Percentiles rank a stretch among this genome's conserved stretches.
phyloP scores from a whole-genome alignment of 2,888 invertebrate species.

The Apodemia zela region DNA sequence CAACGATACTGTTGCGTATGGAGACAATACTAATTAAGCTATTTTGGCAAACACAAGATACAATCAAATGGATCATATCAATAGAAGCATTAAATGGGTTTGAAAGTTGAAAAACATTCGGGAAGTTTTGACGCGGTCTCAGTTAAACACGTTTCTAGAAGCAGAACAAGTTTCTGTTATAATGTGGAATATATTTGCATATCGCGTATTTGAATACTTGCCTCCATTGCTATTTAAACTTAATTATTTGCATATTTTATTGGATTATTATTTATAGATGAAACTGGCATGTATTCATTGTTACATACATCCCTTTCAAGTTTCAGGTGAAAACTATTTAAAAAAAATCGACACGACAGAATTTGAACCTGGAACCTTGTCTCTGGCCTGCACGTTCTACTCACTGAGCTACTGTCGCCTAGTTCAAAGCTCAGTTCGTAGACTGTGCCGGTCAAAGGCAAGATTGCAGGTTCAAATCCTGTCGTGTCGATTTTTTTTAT shows the following conservation, averaged over 20 bases:
- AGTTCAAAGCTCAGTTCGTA: no score
- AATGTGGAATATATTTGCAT: slow-evolving; percentile 64
- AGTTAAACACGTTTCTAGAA: slow-evolving; percentile 71
- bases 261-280: background rate
- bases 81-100: background rate
- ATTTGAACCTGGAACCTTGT: no score
- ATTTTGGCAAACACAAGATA: background rate
- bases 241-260: slow-evolving; percentile 7
- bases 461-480: no score
- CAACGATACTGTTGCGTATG: no score
- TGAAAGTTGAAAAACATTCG: slow-evolving; percentile 11
- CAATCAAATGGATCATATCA: background rate
- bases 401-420: no score
- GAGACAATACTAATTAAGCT: background rate
- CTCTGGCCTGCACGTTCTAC: no score
- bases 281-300: background rate
- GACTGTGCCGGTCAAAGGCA: no score
- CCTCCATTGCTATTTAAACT: background rate
- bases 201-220: slow-evolving; percentile 40
- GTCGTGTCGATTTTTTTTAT: no score
- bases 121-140: slow-evolving; percentile 23
- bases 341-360: no score
- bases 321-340: no score
- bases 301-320: background rate
- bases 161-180: slow-evolving; percentile 69